Conservation (phyloP, 2,888 invertebrate genomes). For the Napeogenes inachia region DNA sequence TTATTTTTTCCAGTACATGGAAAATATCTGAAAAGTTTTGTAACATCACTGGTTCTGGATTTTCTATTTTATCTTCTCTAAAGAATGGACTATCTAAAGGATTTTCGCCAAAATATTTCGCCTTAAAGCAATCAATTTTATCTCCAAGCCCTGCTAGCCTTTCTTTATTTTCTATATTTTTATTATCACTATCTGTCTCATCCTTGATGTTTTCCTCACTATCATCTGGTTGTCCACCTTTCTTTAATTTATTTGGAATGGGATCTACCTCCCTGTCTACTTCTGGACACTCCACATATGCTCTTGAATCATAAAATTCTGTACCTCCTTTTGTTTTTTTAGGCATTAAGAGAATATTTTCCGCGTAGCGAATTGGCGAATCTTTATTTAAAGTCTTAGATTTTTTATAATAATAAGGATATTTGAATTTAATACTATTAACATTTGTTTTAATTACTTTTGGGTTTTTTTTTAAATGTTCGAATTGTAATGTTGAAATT, state of each 20-base stretch:
- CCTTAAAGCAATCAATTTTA: conserved; percentile 85
- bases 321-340: conserved; percentile 80
- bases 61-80: conserved; percentile 71
- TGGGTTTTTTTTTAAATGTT: conserved; percentile 39
- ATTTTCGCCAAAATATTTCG: conserved; percentile 85
- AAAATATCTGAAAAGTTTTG: conserved; percentile 22
- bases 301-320: conserved; percentile 83
- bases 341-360: conserved; percentile 80
- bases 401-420: conserved; percentile 80
- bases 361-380: conserved; percentile 82
- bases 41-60: conserved; percentile 60
- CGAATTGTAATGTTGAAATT: conserved; percentile 47
- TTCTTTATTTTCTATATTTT: conserved; percentile 54
- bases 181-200: conserved; percentile 46
- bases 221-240: conserved; percentile 47
- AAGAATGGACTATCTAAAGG: conserved; percentile 87
- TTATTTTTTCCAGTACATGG: conserved; percentile 14
- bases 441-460: conserved; percentile 19
- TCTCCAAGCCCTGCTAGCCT: conserved; percentile 82
- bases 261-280: conserved; percentile 75
- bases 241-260: conserved; percentile 70
- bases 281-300: conserved; percentile 71
- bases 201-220: conserved; percentile 34
- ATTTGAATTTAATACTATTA: conserved; percentile 66
- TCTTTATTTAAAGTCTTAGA: conserved; percentile 59